These are phyloP conservation scores for Papilio demoleus DNA, from an alignment of 2,888 invertebrate species.

Conservation along the genomic window DNA sequence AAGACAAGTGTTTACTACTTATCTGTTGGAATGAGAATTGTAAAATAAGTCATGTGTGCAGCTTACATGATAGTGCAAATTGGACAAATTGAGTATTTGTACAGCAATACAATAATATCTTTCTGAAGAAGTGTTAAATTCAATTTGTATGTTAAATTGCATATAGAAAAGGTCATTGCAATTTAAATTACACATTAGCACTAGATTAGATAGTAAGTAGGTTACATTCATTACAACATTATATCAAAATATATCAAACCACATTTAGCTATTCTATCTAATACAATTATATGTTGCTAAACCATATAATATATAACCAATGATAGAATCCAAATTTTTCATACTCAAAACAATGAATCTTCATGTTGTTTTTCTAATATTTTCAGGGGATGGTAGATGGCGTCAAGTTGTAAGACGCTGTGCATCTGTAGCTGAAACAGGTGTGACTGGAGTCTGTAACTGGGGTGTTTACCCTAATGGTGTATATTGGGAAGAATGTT, in stretches of 20 bases:
- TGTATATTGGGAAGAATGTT: slow-evolving; percentile 98
- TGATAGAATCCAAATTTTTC: too few species aligned
- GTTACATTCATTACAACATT: not conserved
- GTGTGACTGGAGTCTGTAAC: slow-evolving; percentile 97
- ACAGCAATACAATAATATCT: not conserved
- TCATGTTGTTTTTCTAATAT: too few species aligned
- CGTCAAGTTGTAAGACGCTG: slow-evolving; percentile 95
- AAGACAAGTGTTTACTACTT: too few species aligned
- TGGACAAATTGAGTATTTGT: slow-evolving; percentile 4
- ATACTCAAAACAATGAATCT: too few species aligned
- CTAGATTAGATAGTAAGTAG: not conserved
- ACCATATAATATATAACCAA: too few species aligned
- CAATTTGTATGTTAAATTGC: too few species aligned
- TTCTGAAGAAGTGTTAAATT: not conserved
- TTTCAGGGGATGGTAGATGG: slow-evolving; percentile 97
- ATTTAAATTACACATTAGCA: too few species aligned
- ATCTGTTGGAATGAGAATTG: too few species aligned
- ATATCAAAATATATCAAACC: not conserved
- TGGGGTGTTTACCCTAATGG: slow-evolving; percentile 98
- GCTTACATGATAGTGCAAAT: slow-evolving; percentile 12
- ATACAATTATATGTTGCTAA: too few species aligned
- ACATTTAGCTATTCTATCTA: too few species aligned
- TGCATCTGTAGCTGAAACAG: slow-evolving; percentile 94
- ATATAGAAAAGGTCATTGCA: too few species aligned
- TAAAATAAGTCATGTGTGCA: not conserved